Conservation (phyloP, 2,797 vertebrate species). For the Glossophaga mutica region DNA sequence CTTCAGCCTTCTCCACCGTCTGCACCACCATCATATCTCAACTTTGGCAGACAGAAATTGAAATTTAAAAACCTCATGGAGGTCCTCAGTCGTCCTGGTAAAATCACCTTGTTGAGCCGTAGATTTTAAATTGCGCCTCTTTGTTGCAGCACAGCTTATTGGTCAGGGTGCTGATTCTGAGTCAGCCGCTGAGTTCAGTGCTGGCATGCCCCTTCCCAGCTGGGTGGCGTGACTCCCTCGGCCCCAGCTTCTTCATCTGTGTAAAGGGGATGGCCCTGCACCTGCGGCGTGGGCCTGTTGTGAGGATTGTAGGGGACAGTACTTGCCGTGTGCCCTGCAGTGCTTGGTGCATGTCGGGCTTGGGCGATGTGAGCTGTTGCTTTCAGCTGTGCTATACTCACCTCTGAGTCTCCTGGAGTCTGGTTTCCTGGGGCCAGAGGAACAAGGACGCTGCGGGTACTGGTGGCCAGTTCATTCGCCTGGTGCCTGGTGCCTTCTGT, state of each 20-base stretch:
- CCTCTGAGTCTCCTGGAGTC: background rate
- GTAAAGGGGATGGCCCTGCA: background rate
- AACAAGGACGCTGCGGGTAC: background rate
- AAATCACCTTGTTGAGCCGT: background rate
- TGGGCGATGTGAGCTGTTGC: background rate
- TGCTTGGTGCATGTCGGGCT: accelerated
- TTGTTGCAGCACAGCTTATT: background rate
- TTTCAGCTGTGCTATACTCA: background rate
- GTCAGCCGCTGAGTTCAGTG: background rate
- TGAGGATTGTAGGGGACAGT: background rate
- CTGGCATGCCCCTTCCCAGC: background rate
- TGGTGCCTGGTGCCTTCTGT: background rate
- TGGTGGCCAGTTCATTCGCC: background rate
- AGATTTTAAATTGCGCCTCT: background rate
- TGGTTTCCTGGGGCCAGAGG: background rate
- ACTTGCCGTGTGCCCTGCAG: accelerated
- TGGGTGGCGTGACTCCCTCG: background rate
- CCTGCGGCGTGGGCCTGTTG: background rate
- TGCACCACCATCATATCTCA: accelerated
- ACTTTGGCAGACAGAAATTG: background rate
- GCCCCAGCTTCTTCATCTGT: background rate
- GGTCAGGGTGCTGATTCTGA: background rate
- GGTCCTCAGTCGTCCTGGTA: background rate
- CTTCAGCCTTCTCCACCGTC: accelerated
- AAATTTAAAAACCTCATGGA: background rate